Base-by-base conservation (phyloP, 2,888 invertebrate species). In the Dryobotodes eremita region DNA sequence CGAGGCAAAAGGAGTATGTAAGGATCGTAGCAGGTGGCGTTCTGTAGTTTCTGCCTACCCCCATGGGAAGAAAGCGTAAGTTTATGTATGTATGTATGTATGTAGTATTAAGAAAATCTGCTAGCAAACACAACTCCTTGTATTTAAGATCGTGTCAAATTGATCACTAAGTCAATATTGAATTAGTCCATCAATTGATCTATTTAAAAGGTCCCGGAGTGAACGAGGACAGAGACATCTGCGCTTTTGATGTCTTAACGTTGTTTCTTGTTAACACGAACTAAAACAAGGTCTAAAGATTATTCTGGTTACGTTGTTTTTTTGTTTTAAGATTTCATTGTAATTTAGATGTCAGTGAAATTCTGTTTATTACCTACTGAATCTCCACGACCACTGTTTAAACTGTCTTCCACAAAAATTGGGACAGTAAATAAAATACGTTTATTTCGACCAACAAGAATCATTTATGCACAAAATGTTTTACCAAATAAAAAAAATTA, bases 151-250 rank as follows among this genome's bases (percentile, higher is more conserved):
- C 65, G 64, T 73, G 76, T 71, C 57, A 83, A 77, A 77, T 75
- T 53, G 71, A 26, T 66, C 70, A 71, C 77, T 69, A 72, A 82
- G 75, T 75, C 86, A 85, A 85, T 83, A 83, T 88, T 83, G 83
- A 79, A 74, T 82, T 72, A 70, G 80, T 66, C 53, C 46, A 55
- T 20, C 77, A 87, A 86, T 87, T 86, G 87, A 86, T 82, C 82
- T 72, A 85, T 77, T 87, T 87, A 85, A 82, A 77, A 79, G 79
- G 82, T 85, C 82, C 50, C 46, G 5, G 13, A 72, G 42, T 31
- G 65, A 48, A 66, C 68, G 65, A 88, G 73, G 71, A 82, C 70
- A 26, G 13, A 65, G 20, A 68, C 61, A 64, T 71, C 70, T 71
- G 76, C n/a, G 50, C 69, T 71, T 74, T 74, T 75, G 66, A 26